Evolutionary conservation across 1,140 invertebrate species (phyloP).

Genomic region (Popillia japonica): DNA sequence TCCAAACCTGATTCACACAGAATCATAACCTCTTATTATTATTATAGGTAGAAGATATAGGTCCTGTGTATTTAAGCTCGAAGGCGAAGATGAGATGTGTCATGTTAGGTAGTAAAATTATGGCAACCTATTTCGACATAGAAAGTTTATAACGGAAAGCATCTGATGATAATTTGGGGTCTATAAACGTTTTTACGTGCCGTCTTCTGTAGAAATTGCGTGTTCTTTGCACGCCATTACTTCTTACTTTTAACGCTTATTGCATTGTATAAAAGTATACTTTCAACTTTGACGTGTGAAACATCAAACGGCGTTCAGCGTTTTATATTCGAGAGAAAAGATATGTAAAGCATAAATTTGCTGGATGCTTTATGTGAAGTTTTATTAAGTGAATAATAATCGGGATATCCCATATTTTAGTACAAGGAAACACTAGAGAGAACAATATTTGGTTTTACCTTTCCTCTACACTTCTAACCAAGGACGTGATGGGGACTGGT

Average conservation of each 20-base stretch:
- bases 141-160: background rate
- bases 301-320: no score
- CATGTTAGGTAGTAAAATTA: background rate
- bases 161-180: background rate
- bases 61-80: background rate
- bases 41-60: background rate
- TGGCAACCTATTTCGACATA: background rate
- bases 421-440: no score
- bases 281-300: no score
- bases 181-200: background rate
- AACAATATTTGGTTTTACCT: no score
- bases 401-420: no score
- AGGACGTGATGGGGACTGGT: no score
- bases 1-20: conserved; percentile 5
- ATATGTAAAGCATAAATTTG: background rate
- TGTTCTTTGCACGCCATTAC: background rate
- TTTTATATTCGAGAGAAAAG: background rate
- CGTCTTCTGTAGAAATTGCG: no score
- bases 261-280: no score
- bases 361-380: background rate
- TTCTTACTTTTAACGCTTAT: no score
- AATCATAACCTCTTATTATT: background rate
- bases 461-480: no score
- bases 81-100: background rate
- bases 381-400: background rate